Percentiles rank a stretch among this genome's conserved stretches.
Evolutionary conservation across 1,140 invertebrate genomes (phyloP).

Genomic region (Meteorus sp.): DNA sequence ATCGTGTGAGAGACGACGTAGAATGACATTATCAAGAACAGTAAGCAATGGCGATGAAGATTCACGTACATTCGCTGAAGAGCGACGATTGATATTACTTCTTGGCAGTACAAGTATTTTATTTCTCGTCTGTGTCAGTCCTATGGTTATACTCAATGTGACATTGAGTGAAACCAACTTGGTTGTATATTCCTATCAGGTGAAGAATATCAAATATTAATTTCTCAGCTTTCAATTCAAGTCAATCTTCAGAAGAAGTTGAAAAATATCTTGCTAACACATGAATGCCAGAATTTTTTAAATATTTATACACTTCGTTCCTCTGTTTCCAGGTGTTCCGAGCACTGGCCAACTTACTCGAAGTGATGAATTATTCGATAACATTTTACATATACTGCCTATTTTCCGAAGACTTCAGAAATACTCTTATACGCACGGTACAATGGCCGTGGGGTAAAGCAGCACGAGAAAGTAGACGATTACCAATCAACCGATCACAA

Average conservation of each 20-base stretch:
- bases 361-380: constrained; percentile 75
- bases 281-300: constrained; percentile 8
- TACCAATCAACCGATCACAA: constrained; percentile 40
- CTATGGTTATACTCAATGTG: constrained; percentile 74
- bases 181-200: constrained; percentile 67
- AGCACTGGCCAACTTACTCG: constrained; percentile 72
- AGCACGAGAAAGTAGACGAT: constrained; percentile 28
- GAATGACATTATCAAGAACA: constrained; percentile 65
- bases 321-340: constrained; percentile 68
- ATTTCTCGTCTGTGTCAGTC: constrained; percentile 75
- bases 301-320: not conserved
- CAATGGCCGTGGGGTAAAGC: constrained; percentile 61
- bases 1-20: constrained; percentile 66
- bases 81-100: constrained; percentile 69
- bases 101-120: constrained; percentile 73
- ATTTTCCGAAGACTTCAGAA: constrained; percentile 75
- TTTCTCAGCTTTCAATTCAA: no score
- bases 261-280: no score
- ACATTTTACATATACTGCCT: constrained; percentile 81
- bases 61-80: constrained; percentile 70
- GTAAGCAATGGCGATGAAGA: constrained; percentile 62
- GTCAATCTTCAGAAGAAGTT: no score
- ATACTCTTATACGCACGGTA: constrained; percentile 68
- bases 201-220: no score
- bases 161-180: constrained; percentile 68